Evolutionary conservation across 2,113 vertebrate species (phyloP).

Genomic region (Heteronetta atricapilla): DNA sequence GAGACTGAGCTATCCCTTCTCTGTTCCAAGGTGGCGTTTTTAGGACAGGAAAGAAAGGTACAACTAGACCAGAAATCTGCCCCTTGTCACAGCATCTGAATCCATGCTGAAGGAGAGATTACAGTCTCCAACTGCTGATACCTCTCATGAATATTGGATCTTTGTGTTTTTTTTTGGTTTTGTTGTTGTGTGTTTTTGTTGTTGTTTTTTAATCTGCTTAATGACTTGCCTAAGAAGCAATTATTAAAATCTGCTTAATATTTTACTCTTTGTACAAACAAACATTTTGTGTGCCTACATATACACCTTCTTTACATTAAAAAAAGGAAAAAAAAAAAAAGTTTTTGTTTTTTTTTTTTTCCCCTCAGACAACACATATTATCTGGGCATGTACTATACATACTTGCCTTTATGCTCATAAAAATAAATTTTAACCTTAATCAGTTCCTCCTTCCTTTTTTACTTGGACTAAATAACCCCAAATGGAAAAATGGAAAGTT

Average conservation of each 20-base stretch:
- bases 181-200: fast-evolving
- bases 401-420: not conserved
- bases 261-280: not conserved
- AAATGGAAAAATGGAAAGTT: not conserved
- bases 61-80: fast-evolving
- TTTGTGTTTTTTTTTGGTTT: not conserved
- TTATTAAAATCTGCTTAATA: not conserved
- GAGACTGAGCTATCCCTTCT: not conserved
- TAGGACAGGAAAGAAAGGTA: not conserved
- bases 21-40: not conserved
- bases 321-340: not conserved
- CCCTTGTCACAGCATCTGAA: not conserved
- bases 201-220: not conserved
- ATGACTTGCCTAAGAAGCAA: not conserved
- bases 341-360: too few relatives aligned
- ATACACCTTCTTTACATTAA: not conserved
- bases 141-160: not conserved
- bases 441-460: not conserved
- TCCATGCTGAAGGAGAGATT: fast-evolving
- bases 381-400: not conserved
- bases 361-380: not conserved
- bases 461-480: not conserved
- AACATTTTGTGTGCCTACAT: not conserved
- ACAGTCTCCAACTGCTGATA: not conserved
- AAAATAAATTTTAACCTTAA: not conserved